Evolutionary conservation across 2,113 vertebrate species (phyloP), one percentile per base, ranked within the genome.

Genomic region (Mus spicilegus): DNA sequence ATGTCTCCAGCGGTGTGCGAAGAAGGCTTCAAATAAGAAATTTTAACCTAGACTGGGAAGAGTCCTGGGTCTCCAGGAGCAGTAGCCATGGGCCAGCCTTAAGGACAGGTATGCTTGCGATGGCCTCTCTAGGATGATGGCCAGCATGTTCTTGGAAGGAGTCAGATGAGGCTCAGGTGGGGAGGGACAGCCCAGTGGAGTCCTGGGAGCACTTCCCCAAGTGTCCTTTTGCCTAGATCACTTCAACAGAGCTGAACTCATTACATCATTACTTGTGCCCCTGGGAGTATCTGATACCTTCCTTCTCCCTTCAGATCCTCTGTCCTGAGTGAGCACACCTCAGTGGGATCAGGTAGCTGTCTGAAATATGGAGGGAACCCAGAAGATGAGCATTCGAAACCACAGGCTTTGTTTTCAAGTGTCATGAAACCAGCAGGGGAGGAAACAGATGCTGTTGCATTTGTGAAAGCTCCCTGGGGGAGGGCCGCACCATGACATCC

Each of bases 31-130:
- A 91, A 76, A n/a, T 42, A 80, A 85, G 76, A 70, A 28, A 72
- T 76, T 96, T 80, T 87, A 56, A 87, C 84, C 80, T 61, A 36
- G 87, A 49, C 77, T 80, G 87, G 96, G 87, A 85, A 77, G 76
- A 28, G 70, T 75, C 88, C 73, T 95, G 36, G 46, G 30, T 88
- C 89, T 87, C 61, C 5, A 19, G 84, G 76, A 95, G 26, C 10
- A 54, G 3, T 33, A n/a, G 81, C 78, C 51, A 28, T 14, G 86
- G 65, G n/a, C 91, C 69, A 56, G 36, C 54, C 58, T 86, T 46
- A 61, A 73, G 85, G 24, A 8, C 0, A 33, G 75, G 13, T 51
- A 24, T 87, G 90, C 2, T 13, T 13, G 69, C 9, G 70, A 46
- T 51, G 24, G 86, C 56, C 88, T 49, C 58, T 63, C 6, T 49